These are phyloP conservation scores for Chamaea fasciata DNA, from an alignment of 2,113 vertebrate species.

Conservation along the genomic window DNA sequence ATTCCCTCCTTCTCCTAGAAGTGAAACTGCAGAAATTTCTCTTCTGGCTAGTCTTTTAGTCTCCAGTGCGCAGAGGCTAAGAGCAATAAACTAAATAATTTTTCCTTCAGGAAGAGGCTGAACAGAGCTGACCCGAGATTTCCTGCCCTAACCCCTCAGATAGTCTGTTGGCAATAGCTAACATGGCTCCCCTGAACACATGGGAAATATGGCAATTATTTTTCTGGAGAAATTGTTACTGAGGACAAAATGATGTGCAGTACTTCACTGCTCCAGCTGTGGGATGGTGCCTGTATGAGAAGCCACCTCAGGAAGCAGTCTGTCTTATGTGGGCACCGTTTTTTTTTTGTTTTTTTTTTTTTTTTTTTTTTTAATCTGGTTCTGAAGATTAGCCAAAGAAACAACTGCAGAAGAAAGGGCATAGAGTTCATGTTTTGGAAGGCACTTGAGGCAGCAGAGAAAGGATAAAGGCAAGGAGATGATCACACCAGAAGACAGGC, in stretches of 20 bases:
- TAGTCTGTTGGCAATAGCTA: neutral
- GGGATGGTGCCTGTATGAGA: neutral
- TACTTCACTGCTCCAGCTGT: neutral
- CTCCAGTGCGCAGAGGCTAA: neutral
- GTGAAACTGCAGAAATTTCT: neutral
- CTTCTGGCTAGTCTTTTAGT: neutral
- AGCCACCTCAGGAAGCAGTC: neutral
- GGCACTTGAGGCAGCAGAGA: neutral
- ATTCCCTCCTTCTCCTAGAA: neutral
- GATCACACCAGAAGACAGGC: neutral
- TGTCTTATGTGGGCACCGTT: accelerated
- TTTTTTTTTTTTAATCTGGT: neutral
- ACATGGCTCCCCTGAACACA: neutral
- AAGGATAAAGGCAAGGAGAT: neutral
- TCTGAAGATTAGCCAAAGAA: neutral
- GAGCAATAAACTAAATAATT: neutral
- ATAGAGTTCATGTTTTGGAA: neutral
- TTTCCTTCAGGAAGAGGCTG: neutral
- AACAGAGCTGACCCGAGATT: neutral
- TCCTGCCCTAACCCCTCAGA: neutral
- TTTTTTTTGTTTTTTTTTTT: neutral
- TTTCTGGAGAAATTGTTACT: neutral
- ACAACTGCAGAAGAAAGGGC: neutral
- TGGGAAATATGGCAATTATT: neutral
- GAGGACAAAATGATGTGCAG: neutral